These are phyloP conservation scores for Ctenopoma multispine DNA, from an alignment of 2,797 vertebrate genomes.

Conservation along the genomic window DNA sequence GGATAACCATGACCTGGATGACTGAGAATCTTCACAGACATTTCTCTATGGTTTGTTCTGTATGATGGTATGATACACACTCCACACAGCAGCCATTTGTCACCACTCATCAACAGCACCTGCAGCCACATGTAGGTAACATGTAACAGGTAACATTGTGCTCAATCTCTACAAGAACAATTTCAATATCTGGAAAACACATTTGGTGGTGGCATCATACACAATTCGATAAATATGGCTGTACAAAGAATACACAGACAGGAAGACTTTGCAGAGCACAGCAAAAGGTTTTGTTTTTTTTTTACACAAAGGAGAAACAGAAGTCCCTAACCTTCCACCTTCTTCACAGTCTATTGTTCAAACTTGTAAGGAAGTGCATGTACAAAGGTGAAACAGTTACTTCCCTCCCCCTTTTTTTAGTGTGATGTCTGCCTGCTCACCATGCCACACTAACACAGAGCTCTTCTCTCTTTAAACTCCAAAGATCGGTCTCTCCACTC, in stretches of 20 bases:
- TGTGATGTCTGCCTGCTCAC: slow-evolving; percentile 67
- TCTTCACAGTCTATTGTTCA: slow-evolving; percentile 63
- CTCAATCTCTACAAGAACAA: not conserved
- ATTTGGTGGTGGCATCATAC: slow-evolving; percentile 28
- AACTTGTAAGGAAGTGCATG: slow-evolving; percentile 59
- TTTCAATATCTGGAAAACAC: slow-evolving; percentile 18
- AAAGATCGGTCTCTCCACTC: slow-evolving; percentile 75
- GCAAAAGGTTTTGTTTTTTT: slow-evolving; percentile 14
- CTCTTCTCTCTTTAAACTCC: slow-evolving; percentile 76
- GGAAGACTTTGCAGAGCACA: slow-evolving; percentile 19
- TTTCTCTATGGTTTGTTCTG: not conserved
- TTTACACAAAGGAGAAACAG: slow-evolving; percentile 40
- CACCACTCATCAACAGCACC: slow-evolving; percentile 59
- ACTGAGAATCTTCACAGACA: too few relatives aligned
- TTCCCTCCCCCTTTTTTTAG: slow-evolving; percentile 45
- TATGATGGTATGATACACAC: slow-evolving; percentile 10
- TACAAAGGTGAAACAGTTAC: slow-evolving; percentile 70
- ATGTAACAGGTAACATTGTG: slow-evolving; percentile 46
- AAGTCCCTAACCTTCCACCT: slow-evolving; percentile 55
- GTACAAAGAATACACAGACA: slow-evolving; percentile 31
- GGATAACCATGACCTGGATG: too few relatives aligned
- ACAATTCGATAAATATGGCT: slow-evolving; percentile 35
- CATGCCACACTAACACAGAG: slow-evolving; percentile 63
- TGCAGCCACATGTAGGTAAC: slow-evolving; percentile 67
- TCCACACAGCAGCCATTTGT: slow-evolving; percentile 17